Evolutionary conservation across 2,797 vertebrate genomes (phyloP), one percentile per base, ranked within the genome.

Genomic region (Furcifer pardalis): DNA sequence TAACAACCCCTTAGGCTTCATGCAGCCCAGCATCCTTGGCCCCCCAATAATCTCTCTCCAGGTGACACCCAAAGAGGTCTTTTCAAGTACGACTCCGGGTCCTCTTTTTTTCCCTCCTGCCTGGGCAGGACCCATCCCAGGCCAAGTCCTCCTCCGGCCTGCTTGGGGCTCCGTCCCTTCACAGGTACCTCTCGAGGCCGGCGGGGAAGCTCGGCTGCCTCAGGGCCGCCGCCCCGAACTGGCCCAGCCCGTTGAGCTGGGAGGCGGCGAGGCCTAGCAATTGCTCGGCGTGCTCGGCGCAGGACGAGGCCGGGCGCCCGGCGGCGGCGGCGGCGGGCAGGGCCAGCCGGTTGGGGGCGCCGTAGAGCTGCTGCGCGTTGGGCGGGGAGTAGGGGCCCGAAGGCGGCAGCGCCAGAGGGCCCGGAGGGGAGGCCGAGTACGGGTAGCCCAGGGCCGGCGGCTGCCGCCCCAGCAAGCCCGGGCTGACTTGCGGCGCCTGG

Each of bases 111-210:
- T 60, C 42, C 37, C 42, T 0, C 56, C 27, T 7, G 66, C 1
- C 44, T 32, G 7, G n/a, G 7, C 21, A n/a, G 32, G 23, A 46
- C 46, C 9, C 4, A 44, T 49, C 27, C 27, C 35, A 46, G 6
- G 35, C 25, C 23, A 27, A 3, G 15, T 1, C 13, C 32, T 30
- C 17, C 4, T 10, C 27, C 6, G 15, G 27, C 25, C 6, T 25
- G 5, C 27, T 59, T 30, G 77, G 68, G 30, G 27, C 25, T 27
- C 23, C 7, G 37, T 13, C 30, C 9, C 68, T 56, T 96, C 93
- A 99, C 97, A 99, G 96, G 89, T 99, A 99, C 40, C 98, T 96
- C 91, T 99, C 98, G 71, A 99, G 90, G 59, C 98, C 97, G 0
- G 97, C 84, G 0, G 97, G 91, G 90, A 97, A 99, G 91, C 96